Evolutionary conservation across 2,797 vertebrate species (phyloP), one percentile per base, ranked within the genome.

Genomic region (Pristis pectinata): DNA sequence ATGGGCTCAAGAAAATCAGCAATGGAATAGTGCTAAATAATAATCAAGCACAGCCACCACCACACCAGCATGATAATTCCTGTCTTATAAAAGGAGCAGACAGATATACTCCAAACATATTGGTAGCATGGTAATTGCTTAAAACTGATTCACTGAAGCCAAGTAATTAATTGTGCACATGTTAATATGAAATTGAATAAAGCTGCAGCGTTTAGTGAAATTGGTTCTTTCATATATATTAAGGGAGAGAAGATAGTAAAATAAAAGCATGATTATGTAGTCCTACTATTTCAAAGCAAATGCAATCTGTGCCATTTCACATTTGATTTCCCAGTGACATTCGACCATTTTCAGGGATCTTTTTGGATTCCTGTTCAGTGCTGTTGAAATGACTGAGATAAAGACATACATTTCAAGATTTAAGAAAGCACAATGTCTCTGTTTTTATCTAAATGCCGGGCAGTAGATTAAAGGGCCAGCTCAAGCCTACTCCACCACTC

Each of bases 151-250:
- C 34, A 64, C 37, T 91, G 24, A 91, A 37, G 87, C 56, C 56
- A 91, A 61, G 30, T 64, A 91, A 91, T 64, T 91, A 87, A 91
- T 15, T 91, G 34, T 91, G 85, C 85, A 91, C 0, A 64, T 11
- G 59, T n/a, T 64, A 17, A 34, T 59, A 89, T 59, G n/a, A 34
- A 59, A 56, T 61, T 59, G 56, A 87, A 87, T 56, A 24, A 87
- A 56, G 49, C 49, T 87, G 44, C 22, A 56, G 2, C 17, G 2
- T 15, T 87, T 59, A 56, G 49, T 59, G 24, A 11, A 8, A 53
- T 24, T 53, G 41, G 15, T 27, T 87, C 24, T 56, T 53, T 34
- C 8, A 27, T 34, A 49, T 76, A 34, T 79, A 15, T 9, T 56
- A 24, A 56, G 83, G 4, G 24, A 87, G 53, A 83, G 0, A 59